These are phyloP conservation scores for Sebastes melanostomus DNA, from an alignment of 2,797 vertebrate species.

Conservation along the genomic window DNA sequence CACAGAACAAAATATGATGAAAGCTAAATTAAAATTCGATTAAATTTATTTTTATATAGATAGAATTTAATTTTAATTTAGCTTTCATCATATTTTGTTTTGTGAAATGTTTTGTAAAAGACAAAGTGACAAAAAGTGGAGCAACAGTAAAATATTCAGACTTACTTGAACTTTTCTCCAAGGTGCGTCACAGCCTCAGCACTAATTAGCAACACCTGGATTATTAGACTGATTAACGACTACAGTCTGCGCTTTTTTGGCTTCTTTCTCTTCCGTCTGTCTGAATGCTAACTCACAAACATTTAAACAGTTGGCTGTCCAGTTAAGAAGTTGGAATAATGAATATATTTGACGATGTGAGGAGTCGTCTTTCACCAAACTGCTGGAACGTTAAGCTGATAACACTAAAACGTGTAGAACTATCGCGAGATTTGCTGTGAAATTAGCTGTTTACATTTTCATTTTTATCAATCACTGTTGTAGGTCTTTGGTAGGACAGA, in stretches of 20 bases:
- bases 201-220: constrained; percentile 42
- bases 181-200: background rate
- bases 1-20: background rate
- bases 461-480: too few relatives aligned
- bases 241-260: background rate
- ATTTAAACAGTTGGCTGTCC: background rate
- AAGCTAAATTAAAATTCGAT: background rate
- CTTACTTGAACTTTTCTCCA: constrained; percentile 7
- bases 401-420: background rate
- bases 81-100: too few relatives aligned
- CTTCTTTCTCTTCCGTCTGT: background rate
- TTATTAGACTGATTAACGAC: background rate
- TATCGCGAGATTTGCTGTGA: background rate
- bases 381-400: background rate
- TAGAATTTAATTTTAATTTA: too few relatives aligned
- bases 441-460: too few relatives aligned
- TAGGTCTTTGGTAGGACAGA: too few relatives aligned
- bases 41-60: too few relatives aligned
- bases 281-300: accelerated
- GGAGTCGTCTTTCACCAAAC: background rate
- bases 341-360: background rate
- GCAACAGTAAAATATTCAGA: background rate
- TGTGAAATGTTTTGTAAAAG: background rate
- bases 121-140: background rate
- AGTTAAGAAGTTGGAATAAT: accelerated